A percentile compares a stretch with the other conserved stretches of the same genome.
Evolutionary conservation across 2,113 vertebrate species (phyloP).

Genomic region (Halcyon senegalensis): DNA sequence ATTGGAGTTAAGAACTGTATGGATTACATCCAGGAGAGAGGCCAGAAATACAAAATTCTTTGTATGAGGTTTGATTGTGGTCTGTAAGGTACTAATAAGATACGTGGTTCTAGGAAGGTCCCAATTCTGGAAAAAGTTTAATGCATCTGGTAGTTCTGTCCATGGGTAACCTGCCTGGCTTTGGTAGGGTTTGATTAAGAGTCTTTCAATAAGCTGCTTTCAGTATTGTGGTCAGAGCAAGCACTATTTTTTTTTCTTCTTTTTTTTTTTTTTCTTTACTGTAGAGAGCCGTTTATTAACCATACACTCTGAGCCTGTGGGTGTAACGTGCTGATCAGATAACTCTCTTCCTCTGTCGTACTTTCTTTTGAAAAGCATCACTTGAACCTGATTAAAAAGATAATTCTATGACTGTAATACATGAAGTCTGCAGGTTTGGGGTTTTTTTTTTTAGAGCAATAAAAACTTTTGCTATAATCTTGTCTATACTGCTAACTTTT

Average conservation of each 20-base stretch:
- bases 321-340: slow-evolving; percentile 66
- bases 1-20: not conserved
- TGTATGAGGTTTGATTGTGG: not conserved
- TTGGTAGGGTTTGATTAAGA: not conserved
- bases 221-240: not conserved
- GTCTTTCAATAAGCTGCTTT: not conserved
- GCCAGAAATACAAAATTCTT: not conserved
- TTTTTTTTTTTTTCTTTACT: not conserved
- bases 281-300: slow-evolving; percentile 56
- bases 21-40: not conserved
- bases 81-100: not conserved
- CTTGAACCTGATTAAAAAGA: slow-evolving; percentile 26
- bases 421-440: not conserved
- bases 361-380: slow-evolving; percentile 13
- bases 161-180: not conserved
- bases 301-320: slow-evolving; percentile 35
- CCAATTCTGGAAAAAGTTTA: not conserved
- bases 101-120: not conserved
- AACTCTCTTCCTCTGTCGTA: slow-evolving; percentile 70
- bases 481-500: not conserved
- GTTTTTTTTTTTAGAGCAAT: not conserved
- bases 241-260: not conserved
- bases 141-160: not conserved
- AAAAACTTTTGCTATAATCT: not conserved
- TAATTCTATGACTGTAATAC: not conserved